These are phyloP conservation scores for Eupithecia insigniata DNA, from an alignment of 2,888 invertebrate species.

Conservation along the genomic window DNA sequence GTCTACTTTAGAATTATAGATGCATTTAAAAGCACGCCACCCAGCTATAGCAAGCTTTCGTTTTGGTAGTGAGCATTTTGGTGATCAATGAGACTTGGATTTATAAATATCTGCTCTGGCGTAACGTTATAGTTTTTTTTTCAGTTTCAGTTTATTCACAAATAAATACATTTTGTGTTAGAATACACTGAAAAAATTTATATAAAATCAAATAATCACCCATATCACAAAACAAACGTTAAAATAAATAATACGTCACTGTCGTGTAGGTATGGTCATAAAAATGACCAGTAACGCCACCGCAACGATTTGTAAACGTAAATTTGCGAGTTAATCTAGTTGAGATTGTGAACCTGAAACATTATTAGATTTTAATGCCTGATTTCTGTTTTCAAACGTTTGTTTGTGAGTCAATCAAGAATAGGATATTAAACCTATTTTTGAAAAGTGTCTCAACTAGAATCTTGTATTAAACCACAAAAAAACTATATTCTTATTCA, in stretches of 20 bases:
- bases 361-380: not conserved
- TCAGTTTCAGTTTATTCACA: too few species aligned
- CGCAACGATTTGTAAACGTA: not conserved
- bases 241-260: too few species aligned
- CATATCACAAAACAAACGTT: too few species aligned
- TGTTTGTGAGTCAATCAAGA: too few species aligned
- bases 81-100: not conserved
- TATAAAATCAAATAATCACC: too few species aligned
- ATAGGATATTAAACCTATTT: too few species aligned
- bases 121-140: not conserved
- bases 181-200: too few species aligned
- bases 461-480: too few species aligned
- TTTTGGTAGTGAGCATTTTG: not conserved
- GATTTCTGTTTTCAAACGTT: not conserved
- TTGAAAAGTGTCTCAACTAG: too few species aligned
- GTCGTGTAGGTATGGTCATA: too few species aligned
- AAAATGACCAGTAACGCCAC: not conserved
- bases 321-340: not conserved
- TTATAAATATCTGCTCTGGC: not conserved
- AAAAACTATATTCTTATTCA: too few species aligned
- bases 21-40: not conserved
- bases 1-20: constrained; percentile 16
- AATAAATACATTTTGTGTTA: too few species aligned
- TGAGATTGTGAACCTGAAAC: not conserved
- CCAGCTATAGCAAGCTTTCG: not conserved